Evolutionary conservation across 2,888 invertebrate species (phyloP).

Genomic region (Allolobophora icterica): DNA sequence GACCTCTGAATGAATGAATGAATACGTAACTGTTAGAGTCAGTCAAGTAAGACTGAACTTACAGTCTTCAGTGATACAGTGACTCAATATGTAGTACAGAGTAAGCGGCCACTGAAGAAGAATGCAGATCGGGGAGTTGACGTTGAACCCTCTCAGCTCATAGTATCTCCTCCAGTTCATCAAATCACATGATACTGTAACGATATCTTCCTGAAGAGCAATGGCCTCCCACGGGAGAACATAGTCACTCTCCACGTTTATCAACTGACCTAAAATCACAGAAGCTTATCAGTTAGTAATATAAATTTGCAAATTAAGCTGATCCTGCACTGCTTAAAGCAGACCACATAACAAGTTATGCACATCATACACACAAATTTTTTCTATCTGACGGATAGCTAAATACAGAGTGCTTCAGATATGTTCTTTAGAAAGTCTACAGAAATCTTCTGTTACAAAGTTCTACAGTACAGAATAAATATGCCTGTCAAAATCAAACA

Average conservation of each 20-base stretch:
- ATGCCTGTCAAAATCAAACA: too few species aligned
- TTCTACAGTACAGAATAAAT: too few species aligned
- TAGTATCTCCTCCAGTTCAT: constrained; percentile 49
- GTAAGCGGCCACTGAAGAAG: constrained; percentile 60
- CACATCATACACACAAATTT: too few species aligned
- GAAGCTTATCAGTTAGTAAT: neutral
- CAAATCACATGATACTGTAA: neutral
- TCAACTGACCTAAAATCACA: neutral
- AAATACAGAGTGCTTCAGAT: too few species aligned
- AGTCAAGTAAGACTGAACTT: constrained; percentile 41
- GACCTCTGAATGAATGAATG: too few species aligned
- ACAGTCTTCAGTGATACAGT: constrained; percentile 53
- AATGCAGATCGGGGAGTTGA: constrained; percentile 58
- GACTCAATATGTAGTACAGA: constrained; percentile 55
- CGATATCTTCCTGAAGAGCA: neutral
- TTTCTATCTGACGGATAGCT: too few species aligned
- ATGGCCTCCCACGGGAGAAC: neutral
- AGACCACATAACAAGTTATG: too few species aligned
- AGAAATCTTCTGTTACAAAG: too few species aligned
- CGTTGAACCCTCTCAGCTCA: constrained; percentile 51
- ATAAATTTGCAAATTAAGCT: too few species aligned
- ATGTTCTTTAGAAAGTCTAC: too few species aligned
- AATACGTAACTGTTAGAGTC: neutral
- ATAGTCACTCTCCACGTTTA: neutral
- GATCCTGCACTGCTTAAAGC: too few species aligned